phyloP scores from a whole-genome alignment of 2,888 invertebrate genomes.

The Tortrix viridana region DNA sequence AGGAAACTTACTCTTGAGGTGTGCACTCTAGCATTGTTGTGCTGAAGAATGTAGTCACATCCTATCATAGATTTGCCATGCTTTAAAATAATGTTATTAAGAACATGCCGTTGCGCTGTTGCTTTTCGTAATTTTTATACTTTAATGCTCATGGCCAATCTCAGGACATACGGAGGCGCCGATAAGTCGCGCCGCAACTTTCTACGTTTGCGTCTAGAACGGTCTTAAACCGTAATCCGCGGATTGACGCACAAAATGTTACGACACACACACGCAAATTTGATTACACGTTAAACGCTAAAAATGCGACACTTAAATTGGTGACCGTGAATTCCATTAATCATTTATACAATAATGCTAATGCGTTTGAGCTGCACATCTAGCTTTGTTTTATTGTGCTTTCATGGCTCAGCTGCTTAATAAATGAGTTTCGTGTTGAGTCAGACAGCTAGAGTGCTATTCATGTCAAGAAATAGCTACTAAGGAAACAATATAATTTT shows the following conservation, averaged over 20 bases:
- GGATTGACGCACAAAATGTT: slow-evolving; percentile 81
- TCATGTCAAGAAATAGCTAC: too few relatives aligned
- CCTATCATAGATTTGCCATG: too few relatives aligned
- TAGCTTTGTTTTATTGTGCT: too few relatives aligned
- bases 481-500: too few relatives aligned
- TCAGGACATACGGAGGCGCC: slow-evolving; percentile 81
- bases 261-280: slow-evolving; percentile 71
- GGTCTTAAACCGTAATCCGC: slow-evolving; percentile 81
- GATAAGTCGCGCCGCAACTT: slow-evolving; percentile 81
- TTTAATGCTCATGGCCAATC: slow-evolving; percentile 76
- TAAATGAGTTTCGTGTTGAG: too few relatives aligned
- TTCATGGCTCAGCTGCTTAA: too few relatives aligned
- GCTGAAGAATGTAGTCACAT: too few relatives aligned
- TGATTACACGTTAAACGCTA: slow-evolving; percentile 69
- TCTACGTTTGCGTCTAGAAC: slow-evolving; percentile 82
- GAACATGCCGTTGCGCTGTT: slow-evolving; percentile 55
- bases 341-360: slow-evolving; percentile 30
- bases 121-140: slow-evolving; percentile 70
- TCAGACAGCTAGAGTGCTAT: too few relatives aligned
- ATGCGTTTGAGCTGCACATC: not conserved
- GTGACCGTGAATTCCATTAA: slow-evolving; percentile 31
- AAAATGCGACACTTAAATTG: slow-evolving; percentile 52
- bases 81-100: too few relatives aligned
- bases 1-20: too few relatives aligned
- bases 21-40: too few relatives aligned